Conservation (phyloP, 2,113 vertebrate species). For the Gadus macrocephalus region DNA sequence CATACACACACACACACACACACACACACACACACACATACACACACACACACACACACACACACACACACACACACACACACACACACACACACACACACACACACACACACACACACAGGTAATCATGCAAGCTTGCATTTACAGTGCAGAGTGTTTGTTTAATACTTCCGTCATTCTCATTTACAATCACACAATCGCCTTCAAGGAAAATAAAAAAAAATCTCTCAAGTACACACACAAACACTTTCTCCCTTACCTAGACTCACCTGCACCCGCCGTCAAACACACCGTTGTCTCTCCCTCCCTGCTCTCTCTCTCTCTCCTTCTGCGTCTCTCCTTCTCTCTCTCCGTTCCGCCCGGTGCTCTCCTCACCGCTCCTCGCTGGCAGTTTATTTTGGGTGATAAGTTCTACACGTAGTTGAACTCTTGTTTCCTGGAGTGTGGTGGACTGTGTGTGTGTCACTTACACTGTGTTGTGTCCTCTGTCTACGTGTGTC, state of each 20-base stretch:
- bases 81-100: not conserved
- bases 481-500: not conserved
- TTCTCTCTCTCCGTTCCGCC: constrained; percentile 10
- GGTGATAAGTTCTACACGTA: too few relatives aligned
- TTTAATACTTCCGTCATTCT: not conserved
- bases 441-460: not conserved
- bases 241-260: not conserved
- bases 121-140: not conserved
- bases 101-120: not conserved
- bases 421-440: not conserved
- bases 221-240: not conserved
- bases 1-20: not conserved
- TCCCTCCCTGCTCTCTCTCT: constrained; percentile 2
- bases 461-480: not conserved
- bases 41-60: too few relatives aligned
- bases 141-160: constrained; percentile 3
- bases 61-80: too few relatives aligned
- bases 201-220: not conserved
- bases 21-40: too few relatives aligned
- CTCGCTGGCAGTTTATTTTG: not conserved
- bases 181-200: not conserved
- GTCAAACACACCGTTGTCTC: constrained; percentile 1
- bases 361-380: constrained; percentile 34
- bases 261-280: not conserved
- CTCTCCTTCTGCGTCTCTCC: not conserved